A percentile compares a stretch with the other conserved stretches of the same genome.
Conservation (phyloP, 2,888 invertebrate species). For the Muscina levida region DNA sequence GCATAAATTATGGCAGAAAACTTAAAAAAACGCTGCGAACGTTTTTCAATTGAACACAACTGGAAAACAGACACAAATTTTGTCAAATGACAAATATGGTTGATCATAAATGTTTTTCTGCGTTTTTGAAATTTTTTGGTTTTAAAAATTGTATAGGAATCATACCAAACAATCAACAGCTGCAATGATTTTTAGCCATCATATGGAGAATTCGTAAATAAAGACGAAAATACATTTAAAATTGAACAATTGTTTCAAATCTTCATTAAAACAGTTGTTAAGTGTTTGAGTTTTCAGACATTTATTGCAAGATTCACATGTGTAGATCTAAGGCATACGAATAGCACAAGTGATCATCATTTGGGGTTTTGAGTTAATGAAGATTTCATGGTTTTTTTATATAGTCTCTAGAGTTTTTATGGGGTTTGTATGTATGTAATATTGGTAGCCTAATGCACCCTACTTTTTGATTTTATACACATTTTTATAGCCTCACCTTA, state of each 20-base stretch:
- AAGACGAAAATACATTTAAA: slow-evolving; percentile 11
- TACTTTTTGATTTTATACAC: no score
- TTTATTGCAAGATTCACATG: background rate
- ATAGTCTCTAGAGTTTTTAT: no score
- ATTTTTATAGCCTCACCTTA: no score
- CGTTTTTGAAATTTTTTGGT: slow-evolving; percentile 2
- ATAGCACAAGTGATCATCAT: no score
- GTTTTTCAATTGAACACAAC: slow-evolving; percentile 13
- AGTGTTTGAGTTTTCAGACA: background rate
- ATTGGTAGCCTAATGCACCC: no score
- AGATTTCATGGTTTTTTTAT: slow-evolving; percentile 20
- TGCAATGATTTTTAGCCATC: slow-evolving; percentile 22
- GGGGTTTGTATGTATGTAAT: no score
- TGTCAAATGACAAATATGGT: slow-evolving; percentile 62
- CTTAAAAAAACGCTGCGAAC: slow-evolving; percentile 27
- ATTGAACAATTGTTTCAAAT: slow-evolving; percentile 45
- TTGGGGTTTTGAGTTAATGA: slow-evolving; percentile 6
- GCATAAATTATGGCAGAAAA: slow-evolving; percentile 51
- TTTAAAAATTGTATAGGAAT: background rate
- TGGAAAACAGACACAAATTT: slow-evolving; percentile 47
- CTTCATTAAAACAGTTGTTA: slow-evolving; percentile 39
- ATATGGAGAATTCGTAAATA: no score
- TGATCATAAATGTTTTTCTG: slow-evolving; percentile 43
- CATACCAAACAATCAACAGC: slow-evolving; percentile 33
- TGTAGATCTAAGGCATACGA: background rate